These are phyloP conservation scores for Sclerodermus sp. DNA, from an alignment of 2,888 invertebrate species.

Conservation along the genomic window DNA sequence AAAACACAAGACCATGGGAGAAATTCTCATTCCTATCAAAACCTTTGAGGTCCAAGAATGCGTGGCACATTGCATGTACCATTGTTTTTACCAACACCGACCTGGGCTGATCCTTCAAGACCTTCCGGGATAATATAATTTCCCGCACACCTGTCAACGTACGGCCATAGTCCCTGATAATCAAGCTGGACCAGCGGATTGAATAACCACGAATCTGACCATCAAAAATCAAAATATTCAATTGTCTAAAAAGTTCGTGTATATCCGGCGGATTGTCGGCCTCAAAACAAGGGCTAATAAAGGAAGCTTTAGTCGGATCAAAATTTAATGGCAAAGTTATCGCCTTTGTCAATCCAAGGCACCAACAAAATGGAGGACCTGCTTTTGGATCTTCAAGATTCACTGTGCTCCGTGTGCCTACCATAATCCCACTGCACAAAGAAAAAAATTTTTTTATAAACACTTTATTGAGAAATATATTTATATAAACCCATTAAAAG, in stretches of 20 bases:
- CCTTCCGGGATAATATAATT: background rate
- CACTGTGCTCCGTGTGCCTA: too few species aligned
- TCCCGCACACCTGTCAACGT: background rate
- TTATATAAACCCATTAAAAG: too few species aligned
- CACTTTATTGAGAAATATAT: too few species aligned
- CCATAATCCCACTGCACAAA: too few species aligned
- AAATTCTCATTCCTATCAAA: background rate
- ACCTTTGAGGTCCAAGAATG: background rate
- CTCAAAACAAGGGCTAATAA: too few species aligned
- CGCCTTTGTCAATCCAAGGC: too few species aligned
- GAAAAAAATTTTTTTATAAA: too few species aligned
- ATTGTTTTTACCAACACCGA: background rate
- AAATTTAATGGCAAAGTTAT: too few species aligned
- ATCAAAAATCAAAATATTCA: background rate
- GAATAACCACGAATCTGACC: background rate
- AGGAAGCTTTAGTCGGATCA: too few species aligned
- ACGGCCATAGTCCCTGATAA: background rate
- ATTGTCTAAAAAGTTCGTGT: background rate
- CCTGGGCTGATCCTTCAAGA: background rate
- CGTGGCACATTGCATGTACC: background rate
- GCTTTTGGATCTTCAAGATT: too few species aligned
- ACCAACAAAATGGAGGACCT: too few species aligned
- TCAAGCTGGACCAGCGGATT: background rate
- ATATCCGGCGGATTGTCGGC: too few species aligned
- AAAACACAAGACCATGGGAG: background rate